Evolutionary conservation across 2,888 invertebrate species (phyloP), one percentile per base, ranked within the genome.

Genomic region (Trachelus stipa): DNA sequence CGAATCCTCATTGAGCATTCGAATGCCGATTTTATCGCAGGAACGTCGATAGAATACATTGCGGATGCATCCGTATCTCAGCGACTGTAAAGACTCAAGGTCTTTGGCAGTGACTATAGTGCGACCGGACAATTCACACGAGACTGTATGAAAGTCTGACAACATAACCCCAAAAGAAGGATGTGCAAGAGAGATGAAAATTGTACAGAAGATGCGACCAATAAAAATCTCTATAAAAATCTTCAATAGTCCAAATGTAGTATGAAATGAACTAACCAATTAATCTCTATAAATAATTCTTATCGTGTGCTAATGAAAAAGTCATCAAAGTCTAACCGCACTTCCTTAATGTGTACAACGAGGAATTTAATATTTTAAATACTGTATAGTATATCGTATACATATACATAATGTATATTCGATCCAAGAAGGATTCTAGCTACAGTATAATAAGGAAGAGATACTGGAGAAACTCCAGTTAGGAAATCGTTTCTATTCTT

Each of bases 181-280:
- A 9, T 34, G 11, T 34, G 1, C 34, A 11, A 40, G 1, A 15
- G 9, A 56, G 9, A 56, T 2, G 56, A 56, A 56, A 23, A 56
- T 56, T 6, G 0, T 56, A 1, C 0, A 56, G 6, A 56, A 23
- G 0, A 23, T 23, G 6, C 6, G 1, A 56, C 2, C 1, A 1
- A 56, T 0, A 23, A 56, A 23, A 56, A 23, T 56, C 56, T 6
- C 23, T 56, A 2, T 1, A 9, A 56, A 56, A 23, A 23, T 56
- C 56, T 9, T 23, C 1, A 23, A 23, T 2, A 23, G 15, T 56
- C 15, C 23, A 9, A 9, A 56, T 23, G 2, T 1, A 23, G 23
- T 1, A 56, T 1, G 9, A 23, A 23, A 56, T 56, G 23, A 15
- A 9, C 9, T n/a, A 0, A 2, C 9, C 23, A 56, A 56, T 56